phyloP scores from a whole-genome alignment of 92 coral and sea anemone species.

The Muricea muricata region DNA sequence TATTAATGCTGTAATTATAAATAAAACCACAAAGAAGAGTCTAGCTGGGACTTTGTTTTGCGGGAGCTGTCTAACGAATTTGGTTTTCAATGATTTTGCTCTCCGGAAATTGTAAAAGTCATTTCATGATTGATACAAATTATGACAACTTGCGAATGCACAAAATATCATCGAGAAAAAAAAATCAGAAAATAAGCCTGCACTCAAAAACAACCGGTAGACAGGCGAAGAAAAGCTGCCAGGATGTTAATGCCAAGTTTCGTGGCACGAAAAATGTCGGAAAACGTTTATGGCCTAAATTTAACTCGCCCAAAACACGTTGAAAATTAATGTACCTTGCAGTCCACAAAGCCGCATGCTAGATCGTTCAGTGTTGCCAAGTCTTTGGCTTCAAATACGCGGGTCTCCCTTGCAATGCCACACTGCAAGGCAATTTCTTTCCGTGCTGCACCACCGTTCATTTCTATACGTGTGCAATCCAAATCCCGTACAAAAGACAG shows the following conservation, averaged over 20 bases:
- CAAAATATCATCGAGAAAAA: neutral
- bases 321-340: slow-evolving; percentile 85
- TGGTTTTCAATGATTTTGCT: neutral
- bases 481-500: neutral
- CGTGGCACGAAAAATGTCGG: neutral
- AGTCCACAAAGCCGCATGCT: slow-evolving; percentile 97
- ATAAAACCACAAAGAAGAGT: neutral
- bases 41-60: neutral
- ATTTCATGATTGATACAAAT: neutral
- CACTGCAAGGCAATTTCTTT: slow-evolving; percentile 95
- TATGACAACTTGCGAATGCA: slow-evolving; percentile 6
- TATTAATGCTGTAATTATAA: neutral
- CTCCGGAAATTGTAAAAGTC: slow-evolving; percentile 1
- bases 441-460: slow-evolving; percentile 89
- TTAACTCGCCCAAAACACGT: neutral
- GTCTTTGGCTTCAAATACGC: slow-evolving; percentile 94
- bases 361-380: slow-evolving; percentile 86
- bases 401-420: slow-evolving; percentile 95
- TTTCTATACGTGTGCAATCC: slow-evolving; percentile 6
- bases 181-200: neutral
- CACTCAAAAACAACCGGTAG: neutral
- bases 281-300: neutral
- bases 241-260: neutral
- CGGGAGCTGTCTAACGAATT: neutral
- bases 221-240: neutral